Base-by-base conservation (phyloP, 2,888 invertebrate genomes). In the Drosophila anceps region DNA sequence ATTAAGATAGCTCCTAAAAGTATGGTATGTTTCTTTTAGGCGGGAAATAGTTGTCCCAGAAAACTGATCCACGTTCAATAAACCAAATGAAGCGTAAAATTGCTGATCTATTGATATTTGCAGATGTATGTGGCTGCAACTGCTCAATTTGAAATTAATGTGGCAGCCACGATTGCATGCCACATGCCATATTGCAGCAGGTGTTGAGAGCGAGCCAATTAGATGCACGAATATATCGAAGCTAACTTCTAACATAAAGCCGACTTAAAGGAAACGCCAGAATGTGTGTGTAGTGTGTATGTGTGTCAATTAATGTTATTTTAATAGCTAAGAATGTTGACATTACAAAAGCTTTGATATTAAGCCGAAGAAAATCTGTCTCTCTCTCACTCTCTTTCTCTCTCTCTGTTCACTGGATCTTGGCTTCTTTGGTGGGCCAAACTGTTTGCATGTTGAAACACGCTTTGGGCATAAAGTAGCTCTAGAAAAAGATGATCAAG, bases 371-470 rank as follows among this genome's bases (percentile, higher is more conserved):
- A 64, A 20, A 46, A 48, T 29, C 15, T 46, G 4, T 46, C 15
- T 15, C 44, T 27, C 29, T n/a, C 10, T 48, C n/a, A n/a, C 10
- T 48, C 48, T 29, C 29, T 48, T 1, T 27, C 9, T 46, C 4
- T 46, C 20, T 64, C n/a, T 58, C 35, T 37, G 8, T 61, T 81
- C 68, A 70, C 35, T 72, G 53, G 20, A n/a, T 37, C 50, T 79
- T 70, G 53, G 12, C 71, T 55, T 71, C 69, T 48, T 64, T 65
- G 39, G 15, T 69, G 80, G 90, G 84, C 92, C 91, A 91, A 84
- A 90, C 92, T 76, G 92, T 90, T 62, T 89, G 86, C 86, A 91
- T 91, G 91, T 91, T 86, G 81, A 93, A 92, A 88, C 89, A 93
- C 81, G 76, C 89, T 83, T 84, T 82, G 76, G 92, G 92, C 58